Evolutionary conservation across 1,140 invertebrate species (phyloP).

Genomic region (Danaus plexippus): DNA sequence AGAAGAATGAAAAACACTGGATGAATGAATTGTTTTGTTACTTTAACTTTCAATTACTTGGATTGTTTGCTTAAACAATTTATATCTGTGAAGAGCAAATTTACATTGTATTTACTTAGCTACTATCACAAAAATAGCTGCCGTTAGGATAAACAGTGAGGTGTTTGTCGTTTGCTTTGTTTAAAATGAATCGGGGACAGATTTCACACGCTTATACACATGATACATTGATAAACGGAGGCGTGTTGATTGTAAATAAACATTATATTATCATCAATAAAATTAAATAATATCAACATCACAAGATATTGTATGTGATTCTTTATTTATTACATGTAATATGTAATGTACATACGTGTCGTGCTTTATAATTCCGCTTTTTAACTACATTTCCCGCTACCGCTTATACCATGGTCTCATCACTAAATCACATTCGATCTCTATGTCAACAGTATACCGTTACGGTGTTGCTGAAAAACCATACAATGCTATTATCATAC

Average conservation of each 20-base stretch:
- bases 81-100: conserved; percentile 3
- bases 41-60: too few species aligned
- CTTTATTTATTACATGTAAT: too few species aligned
- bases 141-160: conserved; percentile 24
- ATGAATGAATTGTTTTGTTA: too few species aligned
- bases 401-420: background rate
- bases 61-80: background rate
- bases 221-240: conserved; percentile 3
- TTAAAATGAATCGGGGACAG: conserved; percentile 24
- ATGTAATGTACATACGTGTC: too few species aligned
- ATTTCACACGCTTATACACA: conserved; percentile 16
- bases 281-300: too few species aligned
- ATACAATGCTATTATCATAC: conserved; percentile 29
- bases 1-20: too few species aligned
- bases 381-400: background rate
- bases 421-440: conserved; percentile 20
- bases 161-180: conserved; percentile 23
- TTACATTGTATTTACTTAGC: background rate
- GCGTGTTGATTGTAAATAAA: conserved; percentile 1
- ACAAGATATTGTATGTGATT: too few species aligned
- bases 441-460: conserved; percentile 29
- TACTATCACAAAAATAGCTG: conserved; percentile 24
- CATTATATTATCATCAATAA: too few species aligned
- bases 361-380: too few species aligned
- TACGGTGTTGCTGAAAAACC: conserved; percentile 25